Conservation (phyloP, 2,113 vertebrate genomes). For the Lanius collurio region DNA sequence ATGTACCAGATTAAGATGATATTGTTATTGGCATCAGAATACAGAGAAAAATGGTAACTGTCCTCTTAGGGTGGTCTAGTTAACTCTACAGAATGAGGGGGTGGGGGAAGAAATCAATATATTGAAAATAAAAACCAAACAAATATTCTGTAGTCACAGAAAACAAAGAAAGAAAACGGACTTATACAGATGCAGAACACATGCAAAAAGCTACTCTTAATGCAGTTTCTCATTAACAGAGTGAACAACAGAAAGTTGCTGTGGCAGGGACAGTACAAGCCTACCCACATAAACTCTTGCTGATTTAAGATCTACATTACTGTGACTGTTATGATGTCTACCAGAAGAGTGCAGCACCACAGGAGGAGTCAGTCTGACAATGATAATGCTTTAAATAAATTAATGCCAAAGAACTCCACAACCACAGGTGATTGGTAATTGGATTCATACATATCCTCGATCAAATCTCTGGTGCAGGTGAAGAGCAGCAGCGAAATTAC, state of each 20-base stretch:
- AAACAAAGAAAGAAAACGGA: background rate
- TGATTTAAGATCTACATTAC: background rate
- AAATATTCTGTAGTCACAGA: background rate
- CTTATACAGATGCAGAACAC: background rate
- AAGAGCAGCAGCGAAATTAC: background rate
- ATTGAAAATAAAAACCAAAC: background rate
- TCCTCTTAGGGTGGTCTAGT: constrained; percentile 38
- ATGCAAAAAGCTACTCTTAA: background rate
- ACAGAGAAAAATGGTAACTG: background rate
- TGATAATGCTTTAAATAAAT: background rate
- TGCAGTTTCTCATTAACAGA: background rate
- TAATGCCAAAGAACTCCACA: background rate
- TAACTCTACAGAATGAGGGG: constrained; percentile 31
- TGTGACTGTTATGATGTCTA: fast-evolving
- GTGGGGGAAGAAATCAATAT: fast-evolving
- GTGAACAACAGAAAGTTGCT: background rate
- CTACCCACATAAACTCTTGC: background rate
- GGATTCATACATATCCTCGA: background rate
- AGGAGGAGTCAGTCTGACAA: background rate
- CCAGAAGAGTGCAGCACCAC: background rate
- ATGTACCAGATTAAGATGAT: background rate
- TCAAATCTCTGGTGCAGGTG: background rate
- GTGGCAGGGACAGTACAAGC: background rate
- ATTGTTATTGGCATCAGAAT: background rate
- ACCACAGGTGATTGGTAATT: background rate